phyloP scores from a whole-genome alignment of 2,888 invertebrate species.

The Selenia dentaria region DNA sequence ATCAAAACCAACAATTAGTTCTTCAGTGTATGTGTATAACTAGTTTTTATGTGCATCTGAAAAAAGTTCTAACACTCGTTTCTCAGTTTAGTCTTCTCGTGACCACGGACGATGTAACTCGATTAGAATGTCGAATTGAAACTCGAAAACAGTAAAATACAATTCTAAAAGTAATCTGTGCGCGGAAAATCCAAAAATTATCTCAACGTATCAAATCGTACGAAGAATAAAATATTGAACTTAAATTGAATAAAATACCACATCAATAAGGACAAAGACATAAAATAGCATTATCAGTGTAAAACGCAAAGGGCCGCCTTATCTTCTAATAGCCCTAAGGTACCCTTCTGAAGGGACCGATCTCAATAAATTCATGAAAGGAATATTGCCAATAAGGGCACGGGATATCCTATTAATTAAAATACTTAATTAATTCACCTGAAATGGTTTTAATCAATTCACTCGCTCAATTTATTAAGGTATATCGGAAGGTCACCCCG shows the following conservation, averaged over 20 bases:
- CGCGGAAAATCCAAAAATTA: no score
- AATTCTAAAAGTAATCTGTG: no score
- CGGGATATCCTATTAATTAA: conserved; percentile 83
- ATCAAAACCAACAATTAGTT: no score
- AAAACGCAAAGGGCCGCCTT: conserved; percentile 50
- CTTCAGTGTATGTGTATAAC: no score
- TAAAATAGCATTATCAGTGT: conserved; percentile 57
- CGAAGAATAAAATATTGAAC: conserved; percentile 8
- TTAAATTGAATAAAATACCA: conserved; percentile 28
- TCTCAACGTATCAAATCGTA: no score
- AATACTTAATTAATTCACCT: conserved; percentile 85
- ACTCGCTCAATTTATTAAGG: conserved; percentile 80
- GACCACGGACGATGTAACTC: no score
- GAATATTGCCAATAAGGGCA: conserved; percentile 83
- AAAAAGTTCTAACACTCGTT: no score
- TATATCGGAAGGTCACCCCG: conserved; percentile 60
- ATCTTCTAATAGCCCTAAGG: conserved; percentile 67
- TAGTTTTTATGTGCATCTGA: no score
- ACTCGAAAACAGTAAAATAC: no score
- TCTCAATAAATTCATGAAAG: conserved; percentile 85
- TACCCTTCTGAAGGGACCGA: conserved; percentile 70
- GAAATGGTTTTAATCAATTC: conserved; percentile 84
- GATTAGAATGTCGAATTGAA: no score
- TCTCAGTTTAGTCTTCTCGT: no score
- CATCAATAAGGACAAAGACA: conserved; percentile 34